Evolutionary conservation across 2,888 invertebrate species (phyloP).

Genomic region (Sarcophaga rosellei): DNA sequence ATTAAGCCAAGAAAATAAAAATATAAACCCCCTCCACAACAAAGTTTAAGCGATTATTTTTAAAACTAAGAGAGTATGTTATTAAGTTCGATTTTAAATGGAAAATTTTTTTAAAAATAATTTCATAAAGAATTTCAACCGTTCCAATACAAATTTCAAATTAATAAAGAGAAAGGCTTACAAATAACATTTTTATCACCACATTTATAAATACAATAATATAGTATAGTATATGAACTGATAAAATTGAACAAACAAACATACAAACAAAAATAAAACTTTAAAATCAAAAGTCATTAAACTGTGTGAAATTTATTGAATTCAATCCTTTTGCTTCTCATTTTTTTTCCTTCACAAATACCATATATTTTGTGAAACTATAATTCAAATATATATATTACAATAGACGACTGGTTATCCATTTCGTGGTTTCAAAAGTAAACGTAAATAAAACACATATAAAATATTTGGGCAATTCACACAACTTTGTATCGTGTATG

Average conservation of each 20-base stretch:
- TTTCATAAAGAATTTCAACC: neutral
- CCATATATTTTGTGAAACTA: too few relatives aligned
- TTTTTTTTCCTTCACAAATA: too few relatives aligned
- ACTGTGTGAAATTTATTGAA: conserved; percentile 19
- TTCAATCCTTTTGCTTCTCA: neutral
- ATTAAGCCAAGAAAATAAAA: neutral
- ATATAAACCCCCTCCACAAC: neutral
- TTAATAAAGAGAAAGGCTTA: conserved; percentile 57
- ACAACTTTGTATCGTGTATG: too few relatives aligned
- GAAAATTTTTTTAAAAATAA: conserved; percentile 29
- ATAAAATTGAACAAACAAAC: conserved; percentile 15
- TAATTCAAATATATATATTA: too few relatives aligned
- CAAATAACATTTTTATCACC: conserved; percentile 12
- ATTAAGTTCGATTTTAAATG: conserved; percentile 2
- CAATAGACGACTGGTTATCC: too few relatives aligned
- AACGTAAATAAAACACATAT: too few relatives aligned
- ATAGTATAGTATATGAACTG: too few relatives aligned
- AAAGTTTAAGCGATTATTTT: conserved; percentile 38
- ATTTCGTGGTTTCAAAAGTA: too few relatives aligned
- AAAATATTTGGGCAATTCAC: too few relatives aligned
- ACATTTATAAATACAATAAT: too few relatives aligned
- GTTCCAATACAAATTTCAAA: neutral
- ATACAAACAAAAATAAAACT: neutral
- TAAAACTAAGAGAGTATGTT: neutral
- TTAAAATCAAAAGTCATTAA: conserved; percentile 24